phyloP scores from a whole-genome alignment of 2,113 vertebrate species.

The Malurus elegans region DNA sequence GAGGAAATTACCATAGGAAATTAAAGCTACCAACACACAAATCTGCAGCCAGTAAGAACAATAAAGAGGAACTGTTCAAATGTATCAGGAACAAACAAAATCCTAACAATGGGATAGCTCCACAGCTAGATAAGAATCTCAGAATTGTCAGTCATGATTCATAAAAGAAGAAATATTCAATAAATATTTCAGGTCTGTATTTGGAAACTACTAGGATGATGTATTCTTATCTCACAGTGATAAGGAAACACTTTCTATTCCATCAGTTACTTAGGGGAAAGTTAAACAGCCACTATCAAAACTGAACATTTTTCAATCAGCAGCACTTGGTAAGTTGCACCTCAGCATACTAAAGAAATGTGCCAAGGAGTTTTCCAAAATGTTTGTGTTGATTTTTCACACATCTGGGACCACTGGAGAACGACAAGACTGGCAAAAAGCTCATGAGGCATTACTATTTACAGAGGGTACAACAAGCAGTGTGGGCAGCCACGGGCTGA shows the following conservation, averaged over 20 bases:
- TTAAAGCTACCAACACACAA: slow-evolving; percentile 48
- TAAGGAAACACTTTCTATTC: slow-evolving; percentile 57
- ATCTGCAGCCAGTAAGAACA: slow-evolving; percentile 45
- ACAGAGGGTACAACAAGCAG: background rate
- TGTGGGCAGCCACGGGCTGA: background rate
- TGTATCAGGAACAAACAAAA: slow-evolving; percentile 48
- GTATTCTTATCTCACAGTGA: slow-evolving; percentile 37
- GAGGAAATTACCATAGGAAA: slow-evolving; percentile 50
- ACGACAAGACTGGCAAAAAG: background rate
- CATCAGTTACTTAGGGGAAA: slow-evolving; percentile 41
- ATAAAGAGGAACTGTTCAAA: slow-evolving; percentile 46
- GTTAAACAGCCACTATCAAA: slow-evolving; percentile 55
- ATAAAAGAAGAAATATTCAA: slow-evolving; percentile 47
- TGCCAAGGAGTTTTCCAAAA: background rate
- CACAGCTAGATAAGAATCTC: slow-evolving; percentile 41
- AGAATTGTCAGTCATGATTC: slow-evolving; percentile 33
- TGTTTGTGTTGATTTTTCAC: background rate
- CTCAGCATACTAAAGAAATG: slow-evolving; percentile 39
- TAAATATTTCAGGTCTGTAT: slow-evolving; percentile 46
- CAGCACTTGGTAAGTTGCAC: slow-evolving; percentile 11
- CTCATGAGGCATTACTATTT: background rate
- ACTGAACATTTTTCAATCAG: slow-evolving; percentile 27
- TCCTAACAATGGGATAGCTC: slow-evolving; percentile 40
- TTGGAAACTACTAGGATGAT: slow-evolving; percentile 35
- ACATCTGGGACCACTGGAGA: background rate